These are phyloP conservation scores for Cistogaster globosa DNA, from an alignment of 2,888 invertebrate species.

Conservation along the genomic window DNA sequence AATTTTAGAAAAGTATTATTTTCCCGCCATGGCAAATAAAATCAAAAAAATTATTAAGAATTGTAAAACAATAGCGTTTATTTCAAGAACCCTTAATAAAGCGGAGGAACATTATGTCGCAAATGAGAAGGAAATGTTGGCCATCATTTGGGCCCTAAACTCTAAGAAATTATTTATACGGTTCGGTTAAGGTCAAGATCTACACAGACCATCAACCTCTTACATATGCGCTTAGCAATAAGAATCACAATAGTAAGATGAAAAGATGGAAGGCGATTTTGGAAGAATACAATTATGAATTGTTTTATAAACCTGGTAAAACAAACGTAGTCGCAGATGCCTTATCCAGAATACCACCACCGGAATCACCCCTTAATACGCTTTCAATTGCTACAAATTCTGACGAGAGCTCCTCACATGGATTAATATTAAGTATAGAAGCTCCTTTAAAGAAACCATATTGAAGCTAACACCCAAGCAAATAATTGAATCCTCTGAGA, in stretches of 20 bases:
- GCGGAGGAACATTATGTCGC: slow-evolving; percentile 48
- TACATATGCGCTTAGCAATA: slow-evolving; percentile 43
- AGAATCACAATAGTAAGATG: slow-evolving; percentile 52
- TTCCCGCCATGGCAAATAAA: neutral
- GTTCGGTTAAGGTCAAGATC: slow-evolving; percentile 26
- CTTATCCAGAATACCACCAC: neutral
- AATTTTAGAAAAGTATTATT: too few relatives aligned
- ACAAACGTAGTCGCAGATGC: slow-evolving; percentile 50
- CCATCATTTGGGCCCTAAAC: slow-evolving; percentile 14
- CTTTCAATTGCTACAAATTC: neutral
- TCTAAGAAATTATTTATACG: slow-evolving; percentile 44
- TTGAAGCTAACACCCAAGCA: too few relatives aligned
- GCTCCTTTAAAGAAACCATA: too few relatives aligned
- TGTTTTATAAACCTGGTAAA: slow-evolving; percentile 48
- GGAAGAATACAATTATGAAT: slow-evolving; percentile 30
- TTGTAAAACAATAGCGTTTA: slow-evolving; percentile 42
- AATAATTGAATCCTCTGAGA: too few relatives aligned
- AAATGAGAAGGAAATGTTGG: slow-evolving; percentile 61
- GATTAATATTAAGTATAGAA: neutral
- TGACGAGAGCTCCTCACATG: neutral
- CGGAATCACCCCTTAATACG: too few relatives aligned
- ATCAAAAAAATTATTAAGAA: slow-evolving; percentile 14
- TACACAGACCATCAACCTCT: slow-evolving; percentile 58
- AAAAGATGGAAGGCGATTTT: slow-evolving; percentile 55
- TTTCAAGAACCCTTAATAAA: slow-evolving; percentile 49